Conservation (phyloP, 2,888 invertebrate genomes). For the Cryptocephalus primarius region DNA sequence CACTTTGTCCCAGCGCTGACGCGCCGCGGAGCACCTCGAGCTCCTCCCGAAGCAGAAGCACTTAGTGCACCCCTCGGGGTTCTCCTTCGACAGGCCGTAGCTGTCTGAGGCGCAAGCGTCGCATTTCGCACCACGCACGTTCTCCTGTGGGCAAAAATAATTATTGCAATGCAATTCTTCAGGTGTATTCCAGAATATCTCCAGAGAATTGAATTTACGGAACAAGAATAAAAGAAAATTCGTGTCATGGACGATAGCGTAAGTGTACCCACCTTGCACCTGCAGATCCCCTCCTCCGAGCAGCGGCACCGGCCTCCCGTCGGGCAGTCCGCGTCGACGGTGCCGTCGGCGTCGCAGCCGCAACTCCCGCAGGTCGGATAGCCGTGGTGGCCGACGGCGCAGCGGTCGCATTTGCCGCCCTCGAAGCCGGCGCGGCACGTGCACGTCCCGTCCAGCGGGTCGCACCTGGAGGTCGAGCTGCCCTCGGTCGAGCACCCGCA, state of each 20-base stretch:
- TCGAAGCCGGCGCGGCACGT: slow-evolving; percentile 63
- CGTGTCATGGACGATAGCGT: neutral
- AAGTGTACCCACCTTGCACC: slow-evolving; percentile 62
- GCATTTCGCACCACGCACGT: slow-evolving; percentile 78
- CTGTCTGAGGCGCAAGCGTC: slow-evolving; percentile 72
- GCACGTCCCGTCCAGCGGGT: slow-evolving; percentile 59
- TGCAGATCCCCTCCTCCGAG: slow-evolving; percentile 70
- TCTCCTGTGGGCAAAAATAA: slow-evolving; percentile 54
- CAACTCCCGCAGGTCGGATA: slow-evolving; percentile 82
- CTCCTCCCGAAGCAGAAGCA: slow-evolving; percentile 95
- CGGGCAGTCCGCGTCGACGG: slow-evolving; percentile 33
- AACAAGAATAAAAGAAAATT: neutral
- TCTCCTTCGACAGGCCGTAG: slow-evolving; percentile 70
- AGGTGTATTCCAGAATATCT: too few relatives aligned
- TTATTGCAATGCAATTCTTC: too few relatives aligned
- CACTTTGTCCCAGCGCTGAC: slow-evolving; percentile 72
- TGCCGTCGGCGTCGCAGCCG: slow-evolving; percentile 69
- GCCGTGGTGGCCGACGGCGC: slow-evolving; percentile 78
- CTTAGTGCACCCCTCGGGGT: slow-evolving; percentile 80
- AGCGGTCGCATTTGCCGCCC: slow-evolving; percentile 69
- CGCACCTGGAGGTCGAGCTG: slow-evolving; percentile 55
- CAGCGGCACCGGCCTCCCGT: slow-evolving; percentile 55
- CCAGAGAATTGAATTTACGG: too few relatives aligned
- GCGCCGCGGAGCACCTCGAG: slow-evolving; percentile 67
- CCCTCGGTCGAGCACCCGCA: slow-evolving; percentile 69